Percentiles rank a stretch among this genome's conserved stretches.
These are phyloP conservation scores for Mirounga angustirostris DNA, from an alignment of 2,113 vertebrate genomes.

Conservation along the genomic window DNA sequence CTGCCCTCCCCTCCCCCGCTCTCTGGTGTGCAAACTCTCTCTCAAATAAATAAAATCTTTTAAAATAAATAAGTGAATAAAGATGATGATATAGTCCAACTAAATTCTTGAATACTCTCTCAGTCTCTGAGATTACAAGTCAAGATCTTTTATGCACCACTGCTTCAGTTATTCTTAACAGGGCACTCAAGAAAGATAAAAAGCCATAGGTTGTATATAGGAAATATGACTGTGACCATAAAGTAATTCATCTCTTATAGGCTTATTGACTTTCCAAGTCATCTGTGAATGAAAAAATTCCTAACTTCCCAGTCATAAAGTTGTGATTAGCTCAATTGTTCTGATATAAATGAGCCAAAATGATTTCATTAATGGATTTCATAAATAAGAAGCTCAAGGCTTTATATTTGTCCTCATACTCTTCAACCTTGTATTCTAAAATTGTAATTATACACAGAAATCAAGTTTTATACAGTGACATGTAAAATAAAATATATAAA, in stretches of 20 bases:
- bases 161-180: slow-evolving; percentile 22
- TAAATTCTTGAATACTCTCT: neutral
- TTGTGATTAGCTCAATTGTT: slow-evolving; percentile 7
- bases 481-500: neutral
- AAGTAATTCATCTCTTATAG: neutral
- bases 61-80: neutral
- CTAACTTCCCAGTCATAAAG: slow-evolving; percentile 25
- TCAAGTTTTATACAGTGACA: neutral
- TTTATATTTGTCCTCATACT: neutral
- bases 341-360: neutral
- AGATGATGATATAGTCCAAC: neutral
- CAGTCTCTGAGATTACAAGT: neutral
- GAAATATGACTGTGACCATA: neutral
- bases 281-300: slow-evolving; percentile 47
- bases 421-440: neutral
- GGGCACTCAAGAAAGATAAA: slow-evolving; percentile 33
- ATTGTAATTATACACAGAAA: slow-evolving; percentile 4
- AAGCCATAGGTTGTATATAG: neutral
- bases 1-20: neutral
- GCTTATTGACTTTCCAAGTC: slow-evolving; percentile 41
- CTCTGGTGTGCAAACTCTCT: neutral
- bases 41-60: neutral
- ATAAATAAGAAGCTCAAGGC: neutral
- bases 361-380: slow-evolving; percentile 14
- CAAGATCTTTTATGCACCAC: neutral